Evolutionary conservation across 2,113 vertebrate genomes (phyloP), one percentile per base, ranked within the genome.

Genomic region (Hypocryptadius cinnamomeus): DNA sequence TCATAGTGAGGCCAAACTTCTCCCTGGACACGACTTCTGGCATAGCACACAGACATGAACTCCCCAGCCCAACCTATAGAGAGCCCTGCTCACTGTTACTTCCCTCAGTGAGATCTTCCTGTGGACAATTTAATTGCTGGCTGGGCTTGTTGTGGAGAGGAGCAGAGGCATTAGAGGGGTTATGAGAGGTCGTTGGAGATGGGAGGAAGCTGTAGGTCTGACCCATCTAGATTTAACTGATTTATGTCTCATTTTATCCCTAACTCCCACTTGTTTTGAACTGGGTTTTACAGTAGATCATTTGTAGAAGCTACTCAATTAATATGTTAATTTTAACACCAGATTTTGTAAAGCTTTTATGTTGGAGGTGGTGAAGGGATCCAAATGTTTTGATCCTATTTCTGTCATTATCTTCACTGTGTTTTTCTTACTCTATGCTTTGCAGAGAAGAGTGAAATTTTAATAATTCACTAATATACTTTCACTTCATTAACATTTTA

Each of bases 391-490:
- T 92, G 85, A 95, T 95, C 76, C 85, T 96, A 83, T 94, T 95
- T 95, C 94, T 96, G 57, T 94, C 72, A 45, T 90, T 91, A 79
- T 85, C 91, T 91, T 94, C 54, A 61, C 85, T 74, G 85, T 89
- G 28, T 91, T 94, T 94, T 93, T 93, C 93, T 91, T 89, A 68
- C 72, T 90, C 82, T 71, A 13, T 47, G 69, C 79, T 94, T 93
- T 93, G 93, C 79, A 76, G 94, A 97, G 89, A 86, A 70, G 91
- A 93, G 51, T 4, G 42, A 94, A 91, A 90, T 96, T 88, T 97
- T 94, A 96, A 97, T 89, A 94, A 94, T 93, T 96, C 93, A 90
- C 92, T 95, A 92, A 97, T 97, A 96, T 87, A 76, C 95, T 97
- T 96, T 93, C 91, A 90, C 93, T 96, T 97, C 96, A 95, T 97